A percentile compares a stretch with the other conserved stretches of the same genome.
Evolutionary conservation across 23 tunicate genomes (phyloP).

Genomic region (Ciona savignyi): DNA sequence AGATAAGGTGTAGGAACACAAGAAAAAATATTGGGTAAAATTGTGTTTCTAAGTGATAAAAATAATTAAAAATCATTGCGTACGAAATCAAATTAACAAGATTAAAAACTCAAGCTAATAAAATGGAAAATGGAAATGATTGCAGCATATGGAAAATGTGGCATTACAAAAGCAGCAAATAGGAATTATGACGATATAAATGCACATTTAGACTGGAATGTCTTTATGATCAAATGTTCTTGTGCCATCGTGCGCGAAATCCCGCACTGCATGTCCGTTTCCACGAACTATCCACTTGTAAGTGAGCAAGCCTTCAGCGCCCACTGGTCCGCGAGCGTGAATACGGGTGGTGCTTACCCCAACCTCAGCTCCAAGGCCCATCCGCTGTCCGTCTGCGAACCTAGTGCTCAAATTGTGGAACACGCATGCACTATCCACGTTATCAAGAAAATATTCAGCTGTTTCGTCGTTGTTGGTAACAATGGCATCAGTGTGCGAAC

Average conservation of each 20-base stretch:
- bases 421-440: constrained; percentile 92
- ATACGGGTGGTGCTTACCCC: constrained; percentile 86
- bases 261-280: constrained; percentile 72
- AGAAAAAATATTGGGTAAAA: too few relatives aligned
- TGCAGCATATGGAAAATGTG: too few relatives aligned
- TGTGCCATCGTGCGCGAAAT: constrained; percentile 66
- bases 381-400: constrained; percentile 87
- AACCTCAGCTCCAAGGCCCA: constrained; percentile 91
- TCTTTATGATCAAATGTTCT: constrained; percentile 50
- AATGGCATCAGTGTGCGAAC: constrained; percentile 80
- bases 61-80: too few relatives aligned
- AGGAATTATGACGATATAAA: too few relatives aligned
- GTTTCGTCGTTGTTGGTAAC: constrained; percentile 73
- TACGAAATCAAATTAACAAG: too few relatives aligned
- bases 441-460: constrained; percentile 62
- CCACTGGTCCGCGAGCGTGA: constrained; percentile 93
- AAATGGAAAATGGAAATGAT: too few relatives aligned
- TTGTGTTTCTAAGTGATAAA: too few relatives aligned
- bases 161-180: too few relatives aligned
- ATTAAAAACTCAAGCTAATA: too few relatives aligned
- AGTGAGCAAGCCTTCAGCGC: constrained; percentile 76
- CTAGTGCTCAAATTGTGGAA: constrained; percentile 90
- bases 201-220: constrained; percentile 57
- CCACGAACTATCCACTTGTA: constrained; percentile 87
- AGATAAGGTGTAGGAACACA: too few relatives aligned